phyloP scores from a whole-genome alignment of 2,888 invertebrate species.

The Eristalinus sepulchralis region DNA sequence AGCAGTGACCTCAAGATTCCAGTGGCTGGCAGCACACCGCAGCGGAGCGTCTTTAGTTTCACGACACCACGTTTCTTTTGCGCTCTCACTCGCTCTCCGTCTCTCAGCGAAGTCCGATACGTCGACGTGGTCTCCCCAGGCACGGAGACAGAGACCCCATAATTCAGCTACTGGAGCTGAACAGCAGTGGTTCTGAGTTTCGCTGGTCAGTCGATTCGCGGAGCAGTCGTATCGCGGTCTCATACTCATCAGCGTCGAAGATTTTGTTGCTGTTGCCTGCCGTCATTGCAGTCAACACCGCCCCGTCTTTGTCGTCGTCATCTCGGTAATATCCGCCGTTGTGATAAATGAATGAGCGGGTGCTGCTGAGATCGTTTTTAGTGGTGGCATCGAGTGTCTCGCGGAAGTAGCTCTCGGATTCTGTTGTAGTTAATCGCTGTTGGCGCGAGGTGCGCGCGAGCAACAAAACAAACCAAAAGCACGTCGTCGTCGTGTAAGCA shows the following conservation, averaged over 20 bases:
- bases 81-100: neutral
- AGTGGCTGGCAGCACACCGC: slow-evolving; percentile 1
- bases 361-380: slow-evolving; percentile 23
- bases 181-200: slow-evolving; percentile 27
- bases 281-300: neutral
- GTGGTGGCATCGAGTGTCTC: slow-evolving; percentile 32
- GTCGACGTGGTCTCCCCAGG: neutral
- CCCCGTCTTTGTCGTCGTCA: neutral
- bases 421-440: slow-evolving; percentile 11
- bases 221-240: slow-evolving; percentile 10
- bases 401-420: slow-evolving; percentile 23
- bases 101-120: slow-evolving; percentile 5
- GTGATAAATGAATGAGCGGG: slow-evolving; percentile 40
- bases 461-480: slow-evolving; percentile 2
- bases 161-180: slow-evolving; percentile 42
- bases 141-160: neutral
- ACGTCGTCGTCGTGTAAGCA: neutral
- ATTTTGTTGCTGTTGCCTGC: slow-evolving; percentile 1
- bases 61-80: slow-evolving; percentile 2
- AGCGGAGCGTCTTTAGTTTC: slow-evolving; percentile 32
- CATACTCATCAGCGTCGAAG: slow-evolving; percentile 11
- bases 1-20: slow-evolving; percentile 60
- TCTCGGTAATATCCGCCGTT: neutral
- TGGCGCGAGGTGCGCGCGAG: neutral
- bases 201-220: slow-evolving; percentile 8